Conservation (phyloP, 2,797 vertebrate genomes). For the Psittacula echo region DNA sequence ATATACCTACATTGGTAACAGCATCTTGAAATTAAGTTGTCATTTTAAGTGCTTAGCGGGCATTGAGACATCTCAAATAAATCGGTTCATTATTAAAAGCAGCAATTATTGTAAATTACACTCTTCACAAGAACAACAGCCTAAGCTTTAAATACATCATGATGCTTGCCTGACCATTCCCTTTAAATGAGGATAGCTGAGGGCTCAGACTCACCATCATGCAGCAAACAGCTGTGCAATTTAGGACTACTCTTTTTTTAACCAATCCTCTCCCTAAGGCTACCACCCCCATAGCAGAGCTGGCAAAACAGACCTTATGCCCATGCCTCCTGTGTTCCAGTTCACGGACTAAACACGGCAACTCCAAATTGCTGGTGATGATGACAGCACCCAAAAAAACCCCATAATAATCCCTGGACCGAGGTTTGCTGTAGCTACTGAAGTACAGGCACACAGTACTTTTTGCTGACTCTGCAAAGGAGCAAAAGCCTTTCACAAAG, state of each 20-base stretch:
- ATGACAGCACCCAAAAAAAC: background rate
- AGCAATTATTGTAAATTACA: constrained; percentile 21
- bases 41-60: background rate
- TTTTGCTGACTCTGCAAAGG: constrained; percentile 41
- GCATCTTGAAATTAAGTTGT: background rate
- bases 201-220: background rate
- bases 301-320: background rate
- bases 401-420: background rate
- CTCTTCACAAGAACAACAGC: background rate
- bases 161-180: constrained; percentile 22
- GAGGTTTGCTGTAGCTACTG: background rate
- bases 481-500: constrained; percentile 23
- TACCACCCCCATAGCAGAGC: background rate
- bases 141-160: background rate
- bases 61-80: constrained; percentile 14
- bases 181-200: constrained; percentile 16
- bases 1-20: background rate
- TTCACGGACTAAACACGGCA: background rate
- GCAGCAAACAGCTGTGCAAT: constrained; percentile 13
- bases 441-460: accelerated
- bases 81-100: constrained; percentile 3
- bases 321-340: background rate
- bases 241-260: background rate
- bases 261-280: background rate
- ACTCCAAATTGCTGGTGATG: background rate